These are phyloP conservation scores for Arnoldichthys spilopterus DNA, from an alignment of 2,797 vertebrate genomes.

Conservation along the genomic window DNA sequence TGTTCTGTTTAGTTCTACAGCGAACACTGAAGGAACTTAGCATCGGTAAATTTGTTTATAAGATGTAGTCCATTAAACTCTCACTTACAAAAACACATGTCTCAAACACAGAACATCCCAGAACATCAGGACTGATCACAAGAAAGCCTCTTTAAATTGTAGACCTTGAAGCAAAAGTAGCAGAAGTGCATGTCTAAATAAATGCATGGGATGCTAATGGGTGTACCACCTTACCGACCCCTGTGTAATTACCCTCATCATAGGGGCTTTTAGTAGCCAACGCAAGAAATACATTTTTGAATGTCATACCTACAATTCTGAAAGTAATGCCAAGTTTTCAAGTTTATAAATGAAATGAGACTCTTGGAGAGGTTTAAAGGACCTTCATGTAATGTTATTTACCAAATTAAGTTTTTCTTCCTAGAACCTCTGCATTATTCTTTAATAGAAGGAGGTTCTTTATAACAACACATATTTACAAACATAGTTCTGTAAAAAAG, in stretches of 20 bases:
- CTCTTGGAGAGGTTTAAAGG: no score
- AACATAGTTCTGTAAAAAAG: no score
- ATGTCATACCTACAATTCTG: no score
- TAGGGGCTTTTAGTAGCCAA: background rate
- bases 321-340: no score
- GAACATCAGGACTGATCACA: background rate
- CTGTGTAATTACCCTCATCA: background rate
- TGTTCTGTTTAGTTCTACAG: conserved; percentile 1
- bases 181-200: background rate
- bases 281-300: background rate
- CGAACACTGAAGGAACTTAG: background rate
- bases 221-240: background rate
- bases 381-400: no score
- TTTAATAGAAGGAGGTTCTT: no score
- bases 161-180: background rate
- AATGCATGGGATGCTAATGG: background rate
- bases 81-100: background rate
- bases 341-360: no score
- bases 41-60: background rate
- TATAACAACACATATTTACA: no score
- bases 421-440: no score
- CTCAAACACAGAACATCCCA: background rate
- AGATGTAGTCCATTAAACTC: background rate
- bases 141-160: background rate
- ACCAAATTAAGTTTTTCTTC: no score